Percentiles rank a stretch among this genome's conserved stretches.
Conservation (phyloP, 2,888 invertebrate genomes). For the Sepioteuthis lessoniana region DNA sequence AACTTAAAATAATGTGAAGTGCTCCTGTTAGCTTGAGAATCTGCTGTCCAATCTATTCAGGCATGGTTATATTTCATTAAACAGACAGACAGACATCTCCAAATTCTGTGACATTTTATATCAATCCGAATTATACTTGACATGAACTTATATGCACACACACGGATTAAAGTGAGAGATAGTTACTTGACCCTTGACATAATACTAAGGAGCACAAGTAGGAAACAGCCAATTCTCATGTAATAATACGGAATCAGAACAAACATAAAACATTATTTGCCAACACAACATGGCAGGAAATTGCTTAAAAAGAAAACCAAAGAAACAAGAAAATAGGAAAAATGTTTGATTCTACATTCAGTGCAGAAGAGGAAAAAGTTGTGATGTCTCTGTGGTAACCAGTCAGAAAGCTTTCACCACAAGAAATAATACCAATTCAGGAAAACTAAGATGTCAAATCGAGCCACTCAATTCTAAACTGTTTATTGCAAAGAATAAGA, state of each 20-base stretch:
- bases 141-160: background rate
- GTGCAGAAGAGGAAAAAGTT: background rate
- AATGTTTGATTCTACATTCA: background rate
- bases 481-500: no score
- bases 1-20: background rate
- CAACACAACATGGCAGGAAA: background rate
- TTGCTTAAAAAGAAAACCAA: background rate
- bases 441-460: no score
- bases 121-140: background rate
- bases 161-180: background rate
- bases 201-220: background rate
- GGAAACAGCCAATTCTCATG: background rate
- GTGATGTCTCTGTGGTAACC: background rate
- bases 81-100: background rate
- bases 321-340: background rate
- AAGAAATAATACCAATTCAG: no score
- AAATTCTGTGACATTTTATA: background rate
- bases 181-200: background rate
- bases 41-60: background rate
- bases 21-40: background rate
- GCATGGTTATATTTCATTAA: background rate
- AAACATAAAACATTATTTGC: background rate
- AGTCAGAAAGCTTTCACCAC: background rate
- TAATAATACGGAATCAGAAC: background rate
- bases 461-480: no score